Evolutionary conservation across 92 coral and sea anemone genomes (phyloP), one percentile per base, ranked within the genome.

Genomic region (Epizoanthus stellaris): DNA sequence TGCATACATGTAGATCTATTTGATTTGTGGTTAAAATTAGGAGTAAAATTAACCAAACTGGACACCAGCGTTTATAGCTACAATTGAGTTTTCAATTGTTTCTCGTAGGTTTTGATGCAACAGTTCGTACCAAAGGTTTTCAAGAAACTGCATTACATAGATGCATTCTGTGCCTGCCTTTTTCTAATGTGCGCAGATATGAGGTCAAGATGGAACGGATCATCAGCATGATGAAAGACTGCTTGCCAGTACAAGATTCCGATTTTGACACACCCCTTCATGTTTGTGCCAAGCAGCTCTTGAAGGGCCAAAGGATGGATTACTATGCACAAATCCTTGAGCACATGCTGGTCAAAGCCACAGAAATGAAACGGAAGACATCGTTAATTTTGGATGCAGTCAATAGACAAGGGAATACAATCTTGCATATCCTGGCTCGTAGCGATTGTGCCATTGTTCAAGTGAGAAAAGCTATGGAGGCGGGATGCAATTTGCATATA

Each of bases 141-240:
- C 45, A 70, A 71, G 97, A 95, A 66, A 93, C 95, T 19, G 97
- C 97, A 6, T 79, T 95, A 7, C 98, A 95, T 60, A 84, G 98
- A 80, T 77, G 92, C 16, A 66, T 95, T 5, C 74, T 93, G 36
- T 93, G 91, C 73, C 80, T 93, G 12, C 88, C 87, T 49, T 67
- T 75, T 19, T 56, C 74, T 3, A 73, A 45, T 5, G 34, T 43
- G 15, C 79, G 87, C 5, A 87, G 85, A 0, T 82, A 36, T 20
- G 16, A 43, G 14, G 59, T 76, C 5, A 92, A 89, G 73, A 81
- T 91, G 15, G 88, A 57, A 14, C 85, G 67, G 67, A 57, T 89
- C 16, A 72, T 95, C 6, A 74, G 80, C 14, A 1, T 81, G 54
- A 86, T 95, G 56, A 86, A 90, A 54, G 90, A 88, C 40, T 95